Percentiles rank a stretch among this genome's conserved stretches.
Conservation (phyloP, 2,797 vertebrate species). For the Ceyx erithaca region DNA sequence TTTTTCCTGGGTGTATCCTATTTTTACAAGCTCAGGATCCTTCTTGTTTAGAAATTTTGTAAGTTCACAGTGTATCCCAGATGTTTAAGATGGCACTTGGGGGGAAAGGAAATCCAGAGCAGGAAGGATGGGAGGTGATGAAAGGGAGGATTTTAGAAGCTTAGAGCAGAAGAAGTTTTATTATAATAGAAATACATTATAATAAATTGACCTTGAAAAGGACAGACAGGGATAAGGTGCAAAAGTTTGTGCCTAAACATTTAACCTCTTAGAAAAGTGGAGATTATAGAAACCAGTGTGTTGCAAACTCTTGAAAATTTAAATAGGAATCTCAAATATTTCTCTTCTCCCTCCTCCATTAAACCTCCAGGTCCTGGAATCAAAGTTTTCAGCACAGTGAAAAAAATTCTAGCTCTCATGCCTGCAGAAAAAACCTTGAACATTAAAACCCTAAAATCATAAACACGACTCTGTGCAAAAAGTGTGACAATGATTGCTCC, state of each 20-base stretch:
- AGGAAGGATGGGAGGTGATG: background rate
- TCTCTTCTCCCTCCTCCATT: background rate
- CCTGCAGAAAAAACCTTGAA: background rate
- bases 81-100: background rate
- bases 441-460: background rate
- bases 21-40: conserved; percentile 7
- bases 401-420: background rate
- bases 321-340: background rate
- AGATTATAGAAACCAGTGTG: background rate
- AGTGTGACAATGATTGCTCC: background rate
- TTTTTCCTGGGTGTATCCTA: background rate
- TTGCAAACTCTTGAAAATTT: background rate
- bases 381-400: background rate
- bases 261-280: background rate
- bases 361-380: background rate
- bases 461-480: background rate
- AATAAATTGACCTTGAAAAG: conserved; percentile 10
- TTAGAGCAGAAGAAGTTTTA: background rate
- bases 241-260: background rate
- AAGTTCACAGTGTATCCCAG: background rate
- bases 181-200: background rate
- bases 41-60: background rate
- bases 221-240: background rate
- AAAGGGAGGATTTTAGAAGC: background rate
- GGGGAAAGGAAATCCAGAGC: background rate